Evolutionary conservation across 1,140 invertebrate species (phyloP).

Genomic region (Drosophila littoralis): DNA sequence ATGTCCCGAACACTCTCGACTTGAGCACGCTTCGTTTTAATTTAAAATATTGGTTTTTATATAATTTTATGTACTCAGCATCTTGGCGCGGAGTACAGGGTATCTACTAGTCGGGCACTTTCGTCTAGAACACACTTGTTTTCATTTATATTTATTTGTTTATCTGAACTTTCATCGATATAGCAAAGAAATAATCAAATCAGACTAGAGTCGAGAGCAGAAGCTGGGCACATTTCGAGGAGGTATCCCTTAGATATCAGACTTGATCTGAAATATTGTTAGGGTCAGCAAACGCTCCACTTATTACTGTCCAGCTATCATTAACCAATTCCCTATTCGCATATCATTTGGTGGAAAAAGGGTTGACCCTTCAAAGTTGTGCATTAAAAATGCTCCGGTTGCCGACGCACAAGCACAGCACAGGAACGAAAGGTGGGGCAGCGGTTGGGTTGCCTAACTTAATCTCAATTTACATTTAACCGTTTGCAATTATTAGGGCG

Average conservation of each 20-base stretch:
- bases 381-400: slow-evolving; percentile 18
- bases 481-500: slow-evolving; percentile 70
- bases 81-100: no score
- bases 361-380: slow-evolving; percentile 18
- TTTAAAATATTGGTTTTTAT: no score
- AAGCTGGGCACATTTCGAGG: not conserved
- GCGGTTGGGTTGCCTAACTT: slow-evolving; percentile 43
- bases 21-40: no score
- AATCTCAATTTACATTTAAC: slow-evolving; percentile 75
- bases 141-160: no score
- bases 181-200: no score
- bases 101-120: no score
- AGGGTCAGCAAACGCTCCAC: not conserved
- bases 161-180: no score
- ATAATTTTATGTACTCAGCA: no score
- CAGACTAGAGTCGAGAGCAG: no score
- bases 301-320: not conserved
- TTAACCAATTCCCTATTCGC: slow-evolving; percentile 19
- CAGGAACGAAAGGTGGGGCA: not conserved
- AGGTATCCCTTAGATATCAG: not conserved
- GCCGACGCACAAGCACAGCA: not conserved
- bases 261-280: not conserved
- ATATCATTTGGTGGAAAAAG: slow-evolving; percentile 30
- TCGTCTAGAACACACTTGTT: no score
- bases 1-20: no score